A percentile compares a stretch with the other conserved stretches of the same genome.
These are phyloP conservation scores for Galeopsomyia nigrocyanea DNA, from an alignment of 2,888 invertebrate genomes.

Conservation along the genomic window DNA sequence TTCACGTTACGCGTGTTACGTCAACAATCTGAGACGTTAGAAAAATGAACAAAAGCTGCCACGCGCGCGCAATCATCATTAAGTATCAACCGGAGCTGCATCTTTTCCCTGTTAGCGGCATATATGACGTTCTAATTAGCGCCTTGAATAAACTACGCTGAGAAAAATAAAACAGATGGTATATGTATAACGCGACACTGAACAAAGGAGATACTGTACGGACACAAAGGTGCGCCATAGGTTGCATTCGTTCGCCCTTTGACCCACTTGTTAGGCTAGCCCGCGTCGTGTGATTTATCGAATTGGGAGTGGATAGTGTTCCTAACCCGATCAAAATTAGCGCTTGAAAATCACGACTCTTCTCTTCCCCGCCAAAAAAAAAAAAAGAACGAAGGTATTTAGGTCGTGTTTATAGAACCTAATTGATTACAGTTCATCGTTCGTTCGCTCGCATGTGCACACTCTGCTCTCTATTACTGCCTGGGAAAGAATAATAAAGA, in stretches of 20 bases:
- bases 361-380: no score
- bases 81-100: background rate
- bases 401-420: no score
- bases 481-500: no score
- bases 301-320: background rate
- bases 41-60: conserved; percentile 6
- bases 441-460: no score
- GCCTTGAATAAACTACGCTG: conserved; percentile 3
- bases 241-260: conserved; percentile 4
- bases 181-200: background rate
- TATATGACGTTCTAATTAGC: conserved; percentile 16
- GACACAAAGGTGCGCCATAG: background rate
- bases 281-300: conserved; percentile 13
- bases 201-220: background rate
- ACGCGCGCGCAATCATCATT: background rate
- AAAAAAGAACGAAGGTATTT: no score
- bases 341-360: background rate
- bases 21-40: background rate
- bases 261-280: conserved; percentile 12
- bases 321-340: conserved; percentile 24
- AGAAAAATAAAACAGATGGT: background rate
- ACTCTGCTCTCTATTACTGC: no score
- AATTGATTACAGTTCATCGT: no score
- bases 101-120: background rate
- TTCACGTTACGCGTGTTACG: no score